phyloP scores from a whole-genome alignment of 30 jellyfish, hydroid and myxozoan genomes.

The Cassiopea xamachana region DNA sequence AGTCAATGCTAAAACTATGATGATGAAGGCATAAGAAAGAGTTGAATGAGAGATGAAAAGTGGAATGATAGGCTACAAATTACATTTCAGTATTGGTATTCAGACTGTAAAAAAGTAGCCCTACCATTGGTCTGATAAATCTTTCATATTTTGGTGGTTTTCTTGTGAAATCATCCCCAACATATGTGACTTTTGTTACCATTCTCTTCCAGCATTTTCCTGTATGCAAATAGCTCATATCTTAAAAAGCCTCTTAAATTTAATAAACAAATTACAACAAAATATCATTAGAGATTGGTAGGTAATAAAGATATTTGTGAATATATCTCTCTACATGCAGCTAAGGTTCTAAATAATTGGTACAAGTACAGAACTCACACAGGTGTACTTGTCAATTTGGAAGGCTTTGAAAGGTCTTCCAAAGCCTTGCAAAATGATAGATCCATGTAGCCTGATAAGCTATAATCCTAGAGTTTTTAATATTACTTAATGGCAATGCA shows the following conservation, averaged over 20 bases:
- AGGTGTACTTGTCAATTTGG: too few relatives aligned
- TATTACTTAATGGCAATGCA: too few relatives aligned
- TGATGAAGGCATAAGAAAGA: neutral
- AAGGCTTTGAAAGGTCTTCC: too few relatives aligned
- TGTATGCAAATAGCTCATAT: neutral
- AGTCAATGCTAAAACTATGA: neutral
- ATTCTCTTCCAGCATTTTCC: constrained; percentile 99
- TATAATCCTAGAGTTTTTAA: too few relatives aligned
- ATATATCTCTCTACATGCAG: too few relatives aligned
- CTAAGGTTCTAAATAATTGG: too few relatives aligned
- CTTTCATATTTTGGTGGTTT: constrained; percentile 99
- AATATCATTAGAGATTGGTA: neutral
- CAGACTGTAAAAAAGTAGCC: neutral
- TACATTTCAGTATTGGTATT: too few relatives aligned
- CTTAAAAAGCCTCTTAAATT: neutral
- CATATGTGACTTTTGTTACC: constrained; percentile 99
- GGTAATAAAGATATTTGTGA: neutral
- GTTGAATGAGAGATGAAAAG: neutral
- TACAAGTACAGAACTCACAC: too few relatives aligned
- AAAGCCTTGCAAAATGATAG: too few relatives aligned
- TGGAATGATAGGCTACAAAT: neutral
- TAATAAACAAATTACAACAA: too few relatives aligned
- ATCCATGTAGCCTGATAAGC: too few relatives aligned
- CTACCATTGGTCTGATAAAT: constrained; percentile 98
- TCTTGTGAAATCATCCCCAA: constrained; percentile 98